These are phyloP conservation scores for Synergus japonicus DNA, from an alignment of 2,888 invertebrate species.

Conservation along the genomic window DNA sequence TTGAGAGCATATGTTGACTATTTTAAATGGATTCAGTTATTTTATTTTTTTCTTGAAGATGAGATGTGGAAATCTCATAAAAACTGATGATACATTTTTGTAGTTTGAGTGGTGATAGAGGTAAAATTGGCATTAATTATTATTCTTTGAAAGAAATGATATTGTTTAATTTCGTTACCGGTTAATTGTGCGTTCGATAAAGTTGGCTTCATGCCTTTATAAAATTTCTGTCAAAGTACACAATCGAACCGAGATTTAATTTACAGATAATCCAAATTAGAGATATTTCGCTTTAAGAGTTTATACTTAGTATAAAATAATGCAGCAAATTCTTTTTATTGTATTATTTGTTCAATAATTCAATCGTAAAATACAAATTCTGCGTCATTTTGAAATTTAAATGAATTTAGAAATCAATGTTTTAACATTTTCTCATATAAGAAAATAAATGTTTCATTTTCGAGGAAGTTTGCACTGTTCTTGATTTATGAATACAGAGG, in stretches of 20 bases:
- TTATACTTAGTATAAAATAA: neutral
- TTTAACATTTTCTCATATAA: neutral
- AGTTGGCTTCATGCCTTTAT: neutral
- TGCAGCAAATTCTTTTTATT: neutral
- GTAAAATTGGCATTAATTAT: neutral
- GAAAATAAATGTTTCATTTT: neutral
- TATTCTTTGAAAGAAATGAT: neutral
- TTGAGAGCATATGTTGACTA: too few relatives aligned
- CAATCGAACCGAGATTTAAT: neutral
- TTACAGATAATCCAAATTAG: conserved; percentile 11
- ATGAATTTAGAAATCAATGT: too few relatives aligned
- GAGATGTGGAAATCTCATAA: neutral
- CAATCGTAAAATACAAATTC: neutral
- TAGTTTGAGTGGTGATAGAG: too few relatives aligned
- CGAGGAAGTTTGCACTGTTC: neutral
- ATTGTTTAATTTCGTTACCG: neutral
- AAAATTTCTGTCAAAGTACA: neutral
- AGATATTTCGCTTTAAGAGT: neutral
- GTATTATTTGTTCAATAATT: neutral
- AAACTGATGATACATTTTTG: neutral
- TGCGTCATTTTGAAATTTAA: neutral
- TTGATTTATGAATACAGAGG: neutral
- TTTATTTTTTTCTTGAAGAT: too few relatives aligned
- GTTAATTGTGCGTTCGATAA: neutral
- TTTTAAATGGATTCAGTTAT: too few relatives aligned